A percentile compares a stretch with the other conserved stretches of the same genome.
Evolutionary conservation across 2,888 invertebrate genomes (phyloP).

Genomic region (Agrochola litura): DNA sequence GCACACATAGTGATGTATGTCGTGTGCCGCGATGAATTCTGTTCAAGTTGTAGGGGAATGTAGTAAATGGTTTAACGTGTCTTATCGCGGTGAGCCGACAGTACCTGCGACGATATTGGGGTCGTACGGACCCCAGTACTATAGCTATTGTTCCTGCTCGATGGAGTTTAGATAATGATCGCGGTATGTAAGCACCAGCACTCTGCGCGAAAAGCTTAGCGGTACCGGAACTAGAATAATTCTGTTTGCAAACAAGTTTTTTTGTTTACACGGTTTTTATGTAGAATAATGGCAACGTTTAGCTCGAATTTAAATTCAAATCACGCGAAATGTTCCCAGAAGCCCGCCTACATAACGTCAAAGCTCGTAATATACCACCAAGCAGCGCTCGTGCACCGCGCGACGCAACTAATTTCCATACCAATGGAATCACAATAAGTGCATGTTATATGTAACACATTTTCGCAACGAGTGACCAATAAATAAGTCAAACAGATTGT

Average conservation of each 20-base stretch:
- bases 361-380: constrained; percentile 27
- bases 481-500: constrained; percentile 73
- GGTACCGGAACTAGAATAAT: constrained; percentile 59
- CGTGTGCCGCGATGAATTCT: constrained; percentile 36
- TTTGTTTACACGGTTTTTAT: constrained; percentile 55
- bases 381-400: constrained; percentile 37
- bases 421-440: constrained; percentile 75
- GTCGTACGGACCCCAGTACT: constrained; percentile 75
- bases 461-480: constrained; percentile 75
- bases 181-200: constrained; percentile 63
- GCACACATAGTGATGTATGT: constrained; percentile 46
- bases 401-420: constrained; percentile 77
- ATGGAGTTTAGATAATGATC: constrained; percentile 81
- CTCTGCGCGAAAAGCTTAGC: constrained; percentile 68
- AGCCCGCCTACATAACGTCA: constrained; percentile 25
- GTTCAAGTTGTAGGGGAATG: constrained; percentile 40
- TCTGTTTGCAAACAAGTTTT: constrained; percentile 72
- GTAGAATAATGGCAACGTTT: constrained; percentile 32
- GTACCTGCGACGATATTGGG: constrained; percentile 78
- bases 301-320: constrained; percentile 45
- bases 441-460: constrained; percentile 70
- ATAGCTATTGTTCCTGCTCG: constrained; percentile 83
- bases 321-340: constrained; percentile 27
- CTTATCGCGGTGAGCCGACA: constrained; percentile 79
- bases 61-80: constrained; percentile 75